phyloP scores from a whole-genome alignment of 2,797 vertebrate species.

The Parambassis ranga region DNA sequence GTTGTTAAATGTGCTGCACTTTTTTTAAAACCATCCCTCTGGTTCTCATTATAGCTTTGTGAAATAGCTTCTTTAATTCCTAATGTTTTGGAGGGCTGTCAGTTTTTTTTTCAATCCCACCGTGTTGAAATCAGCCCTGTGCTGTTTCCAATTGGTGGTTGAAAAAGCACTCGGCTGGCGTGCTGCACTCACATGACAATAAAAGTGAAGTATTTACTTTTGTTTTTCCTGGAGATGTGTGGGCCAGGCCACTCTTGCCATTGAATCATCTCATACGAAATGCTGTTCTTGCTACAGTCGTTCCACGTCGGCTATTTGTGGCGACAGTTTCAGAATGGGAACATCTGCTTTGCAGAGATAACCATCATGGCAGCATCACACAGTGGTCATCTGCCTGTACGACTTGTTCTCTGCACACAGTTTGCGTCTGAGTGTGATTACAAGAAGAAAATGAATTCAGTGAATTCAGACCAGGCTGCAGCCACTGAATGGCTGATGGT shows the following conservation, averaged over 20 bases:
- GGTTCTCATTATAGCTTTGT: conserved; percentile 71
- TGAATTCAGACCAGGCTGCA: background rate
- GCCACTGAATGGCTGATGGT: background rate
- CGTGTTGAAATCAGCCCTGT: conserved; percentile 54
- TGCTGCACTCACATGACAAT: conserved; percentile 63
- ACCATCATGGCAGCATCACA: conserved; percentile 18
- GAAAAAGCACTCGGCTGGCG: conserved; percentile 59
- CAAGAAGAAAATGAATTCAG: background rate
- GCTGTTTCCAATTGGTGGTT: conserved; percentile 67
- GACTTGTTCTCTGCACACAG: background rate
- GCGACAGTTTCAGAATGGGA: conserved; percentile 15
- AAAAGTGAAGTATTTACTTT: conserved; percentile 77
- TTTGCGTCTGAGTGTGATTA: conserved; percentile 9
- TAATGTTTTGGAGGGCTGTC: conserved; percentile 62
- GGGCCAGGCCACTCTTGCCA: conserved; percentile 33
- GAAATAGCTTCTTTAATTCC: conserved; percentile 73
- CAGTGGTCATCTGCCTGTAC: background rate
- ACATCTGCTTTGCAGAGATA: conserved; percentile 31
- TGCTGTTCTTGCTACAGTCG: background rate
- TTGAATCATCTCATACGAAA: conserved; percentile 44
- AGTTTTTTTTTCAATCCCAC: conserved; percentile 13
- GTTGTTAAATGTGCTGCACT: conserved; percentile 54
- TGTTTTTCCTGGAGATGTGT: conserved; percentile 66
- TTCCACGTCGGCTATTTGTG: conserved; percentile 21
- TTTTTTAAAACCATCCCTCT: conserved; percentile 62